Evolutionary conservation across 1,140 invertebrate genomes (phyloP).

Genomic region (Drosophila prosaltans): DNA sequence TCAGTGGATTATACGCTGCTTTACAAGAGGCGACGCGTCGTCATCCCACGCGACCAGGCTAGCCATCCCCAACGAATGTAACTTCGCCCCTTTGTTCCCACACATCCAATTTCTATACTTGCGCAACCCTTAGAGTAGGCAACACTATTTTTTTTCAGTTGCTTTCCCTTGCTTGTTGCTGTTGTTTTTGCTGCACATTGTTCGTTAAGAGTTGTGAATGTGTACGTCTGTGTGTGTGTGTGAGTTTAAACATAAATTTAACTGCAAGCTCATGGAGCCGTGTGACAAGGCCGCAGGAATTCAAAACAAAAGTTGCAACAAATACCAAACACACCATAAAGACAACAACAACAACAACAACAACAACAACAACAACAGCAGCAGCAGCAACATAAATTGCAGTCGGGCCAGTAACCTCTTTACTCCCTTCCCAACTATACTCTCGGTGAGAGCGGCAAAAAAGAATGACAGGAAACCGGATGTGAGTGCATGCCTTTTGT

Average conservation of each 20-base stretch:
- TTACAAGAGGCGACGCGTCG: conserved; percentile 49
- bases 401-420: conserved; percentile 30
- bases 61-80: neutral
- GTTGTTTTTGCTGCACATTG: conserved; percentile 49
- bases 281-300: conserved; percentile 80
- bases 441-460: conserved; percentile 46
- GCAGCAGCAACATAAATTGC: conserved; percentile 71
- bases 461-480: conserved; percentile 81
- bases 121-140: conserved; percentile 37
- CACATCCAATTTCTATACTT: neutral
- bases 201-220: conserved; percentile 63
- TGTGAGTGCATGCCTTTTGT: conserved; percentile 81
- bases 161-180: neutral
- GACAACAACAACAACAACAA: conserved; percentile 55
- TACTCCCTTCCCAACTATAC: neutral
- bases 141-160: conserved; percentile 44
- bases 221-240: conserved; percentile 26
- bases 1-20: conserved; percentile 74
- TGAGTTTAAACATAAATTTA: conserved; percentile 74
- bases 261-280: conserved; percentile 71
- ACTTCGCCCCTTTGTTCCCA: neutral
- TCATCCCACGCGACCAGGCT: conserved; percentile 43
- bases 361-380: conserved; percentile 58
- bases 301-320: conserved; percentile 81
- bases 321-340: conserved; percentile 79